Conservation (phyloP, 2,113 vertebrate genomes). For the Puntigrus tetrazona region DNA sequence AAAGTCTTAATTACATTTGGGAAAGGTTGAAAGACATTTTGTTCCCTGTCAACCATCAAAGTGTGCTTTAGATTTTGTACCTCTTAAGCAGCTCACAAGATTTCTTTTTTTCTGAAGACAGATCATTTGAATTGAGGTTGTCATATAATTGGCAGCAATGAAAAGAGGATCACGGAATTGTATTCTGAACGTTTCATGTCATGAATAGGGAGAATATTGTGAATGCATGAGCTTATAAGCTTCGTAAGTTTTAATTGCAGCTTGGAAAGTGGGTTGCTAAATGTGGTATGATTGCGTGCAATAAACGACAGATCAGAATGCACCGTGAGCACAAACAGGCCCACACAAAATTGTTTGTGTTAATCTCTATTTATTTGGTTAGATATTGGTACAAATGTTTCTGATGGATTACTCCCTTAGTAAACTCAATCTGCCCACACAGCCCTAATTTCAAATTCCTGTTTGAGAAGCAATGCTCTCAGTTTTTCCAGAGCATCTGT, state of each 20-base stretch:
- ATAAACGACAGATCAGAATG: not conserved
- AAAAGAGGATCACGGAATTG: constrained; percentile 13
- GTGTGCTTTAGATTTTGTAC: constrained; percentile 10
- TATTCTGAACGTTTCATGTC: not conserved
- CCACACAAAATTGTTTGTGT: constrained; percentile 15
- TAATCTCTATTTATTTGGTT: not conserved
- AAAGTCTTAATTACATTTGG: constrained; percentile 57
- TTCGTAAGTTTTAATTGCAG: constrained; percentile 29
- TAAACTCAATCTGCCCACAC: constrained; percentile 8
- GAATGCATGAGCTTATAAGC: constrained; percentile 13
- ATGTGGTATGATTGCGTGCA: not conserved
- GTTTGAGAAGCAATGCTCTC: not conserved
- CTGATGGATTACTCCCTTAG: constrained; percentile 2
- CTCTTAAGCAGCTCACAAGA: constrained; percentile 36
- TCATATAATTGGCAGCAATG: constrained; percentile 26
- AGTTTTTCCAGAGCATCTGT: not conserved
- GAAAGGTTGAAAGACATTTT: constrained; percentile 29
- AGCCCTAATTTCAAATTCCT: not conserved
- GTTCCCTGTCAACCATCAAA: constrained; percentile 14
- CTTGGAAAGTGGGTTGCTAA: constrained; percentile 41
- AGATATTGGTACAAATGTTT: not conserved
- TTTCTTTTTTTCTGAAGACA: not conserved
- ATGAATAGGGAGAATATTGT: constrained; percentile 8
- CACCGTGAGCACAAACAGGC: constrained; percentile 9
- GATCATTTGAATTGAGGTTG: constrained; percentile 33